Percentiles rank a stretch among this genome's conserved stretches.
These are phyloP conservation scores for Smithornis capensis DNA, from an alignment of 2,113 vertebrate genomes.

Conservation along the genomic window DNA sequence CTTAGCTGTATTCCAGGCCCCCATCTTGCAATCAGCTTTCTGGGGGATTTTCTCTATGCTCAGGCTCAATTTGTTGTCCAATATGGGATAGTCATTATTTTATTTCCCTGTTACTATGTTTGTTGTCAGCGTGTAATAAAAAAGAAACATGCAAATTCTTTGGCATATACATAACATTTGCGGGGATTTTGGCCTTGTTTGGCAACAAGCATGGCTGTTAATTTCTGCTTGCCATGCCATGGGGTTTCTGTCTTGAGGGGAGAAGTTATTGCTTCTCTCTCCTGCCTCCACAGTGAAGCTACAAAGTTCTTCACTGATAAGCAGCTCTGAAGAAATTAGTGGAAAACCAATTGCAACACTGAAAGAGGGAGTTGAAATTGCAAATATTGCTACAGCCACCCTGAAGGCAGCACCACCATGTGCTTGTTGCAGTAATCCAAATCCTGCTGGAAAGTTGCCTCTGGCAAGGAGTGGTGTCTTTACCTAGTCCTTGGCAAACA, in stretches of 20 bases:
- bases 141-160: not conserved
- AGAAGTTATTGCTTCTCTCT: not conserved
- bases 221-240: not conserved
- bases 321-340: not conserved
- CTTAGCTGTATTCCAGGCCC: not conserved
- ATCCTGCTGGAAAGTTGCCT: not conserved
- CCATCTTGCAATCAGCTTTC: not conserved
- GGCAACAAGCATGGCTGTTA: not conserved
- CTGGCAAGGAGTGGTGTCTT: not conserved
- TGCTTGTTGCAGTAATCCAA: not conserved
- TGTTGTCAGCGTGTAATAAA: not conserved
- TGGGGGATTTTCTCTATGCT: too few species aligned
- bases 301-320: not conserved
- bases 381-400: not conserved
- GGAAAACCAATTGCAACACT: not conserved
- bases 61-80: not conserved
- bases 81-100: not conserved
- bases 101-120: not conserved
- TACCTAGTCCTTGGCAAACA: not conserved
- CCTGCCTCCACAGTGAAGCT: not conserved
- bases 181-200: not conserved
- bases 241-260: not conserved
- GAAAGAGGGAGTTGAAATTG: not conserved
- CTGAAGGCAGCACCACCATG: not conserved
- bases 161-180: fast-evolving